Base-by-base conservation (phyloP, 2,113 vertebrate genomes). In the Sterna hirundo region DNA sequence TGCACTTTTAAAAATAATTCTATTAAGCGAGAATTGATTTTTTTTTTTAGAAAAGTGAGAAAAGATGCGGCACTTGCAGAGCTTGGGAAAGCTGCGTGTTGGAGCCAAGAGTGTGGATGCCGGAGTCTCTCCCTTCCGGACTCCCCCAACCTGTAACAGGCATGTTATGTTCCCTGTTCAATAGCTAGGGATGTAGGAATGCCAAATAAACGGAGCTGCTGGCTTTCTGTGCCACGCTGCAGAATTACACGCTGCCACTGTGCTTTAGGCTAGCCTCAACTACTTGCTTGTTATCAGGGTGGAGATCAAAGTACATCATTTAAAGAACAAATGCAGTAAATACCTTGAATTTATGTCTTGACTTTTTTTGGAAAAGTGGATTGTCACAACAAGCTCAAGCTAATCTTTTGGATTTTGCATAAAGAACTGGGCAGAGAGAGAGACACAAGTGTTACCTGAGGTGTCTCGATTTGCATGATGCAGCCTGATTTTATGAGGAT, bases 251-350 rank as follows among this genome's bases (percentile, higher is more conserved):
- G 11, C 61, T 62, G 88, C 83, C 29, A 3, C 17, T 64, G 38
- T 6, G 92, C 90, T 91, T 36, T 13, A 34, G 88, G 93, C 70
- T 16, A 84, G 51, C 82, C 83, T 29, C 76, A 44, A 27, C 88
- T 54, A 68, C 83, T 62, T 13, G 49, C 68, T 54, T 57, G 76
- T 86, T 92, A 84, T 88, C 88, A 11, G 83, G 38, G 52, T 14
- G 13, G 86, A 91, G 95, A 97, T 96, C 96, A 97, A 96, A 97
- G 95, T 27, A 9, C 76, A 38, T 51, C n/a, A 60, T 80, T 88
- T 54, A 14, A 34, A 75, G 90, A 94, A 94, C 92, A 90, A 96
- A 93, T 86, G 83, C 88, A 57, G 61, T 36, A 65, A 94, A 94
- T 90, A 49, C 88, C 86, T 92, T 61, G 90, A 60, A 83, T 83